Evolutionary conservation across 1,140 invertebrate genomes (phyloP).

Genomic region (Trichonephila clavata): DNA sequence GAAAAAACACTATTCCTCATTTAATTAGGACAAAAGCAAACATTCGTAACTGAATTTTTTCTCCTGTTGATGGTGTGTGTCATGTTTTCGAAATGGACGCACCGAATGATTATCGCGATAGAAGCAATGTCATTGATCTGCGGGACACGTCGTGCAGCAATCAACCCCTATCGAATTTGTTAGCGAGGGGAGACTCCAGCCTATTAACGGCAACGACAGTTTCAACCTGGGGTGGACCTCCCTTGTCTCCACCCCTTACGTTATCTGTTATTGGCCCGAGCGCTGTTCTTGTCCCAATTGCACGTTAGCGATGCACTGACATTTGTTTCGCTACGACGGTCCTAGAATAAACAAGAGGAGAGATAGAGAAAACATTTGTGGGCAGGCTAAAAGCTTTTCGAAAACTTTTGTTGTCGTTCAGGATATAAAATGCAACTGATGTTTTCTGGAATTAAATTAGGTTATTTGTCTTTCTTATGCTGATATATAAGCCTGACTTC

Average conservation of each 20-base stretch:
- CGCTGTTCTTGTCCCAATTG: conserved; percentile 27
- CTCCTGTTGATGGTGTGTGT: neutral
- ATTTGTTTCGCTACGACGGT: neutral
- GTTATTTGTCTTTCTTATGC: too few species aligned
- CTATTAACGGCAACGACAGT: conserved; percentile 43
- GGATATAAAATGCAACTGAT: too few species aligned
- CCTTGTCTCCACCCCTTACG: neutral
- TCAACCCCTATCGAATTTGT: conserved; percentile 63
- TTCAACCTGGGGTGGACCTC: neutral
- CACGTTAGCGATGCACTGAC: conserved; percentile 25
- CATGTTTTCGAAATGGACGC: neutral
- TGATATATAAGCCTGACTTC: too few species aligned
- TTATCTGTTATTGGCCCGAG: conserved; percentile 18
- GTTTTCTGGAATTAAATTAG: too few species aligned
- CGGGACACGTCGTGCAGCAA: conserved; percentile 25
- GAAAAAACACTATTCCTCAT: neutral
- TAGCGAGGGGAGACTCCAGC: neutral
- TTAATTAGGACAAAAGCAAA: neutral
- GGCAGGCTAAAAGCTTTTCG: neutral
- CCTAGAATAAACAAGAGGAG: neutral
- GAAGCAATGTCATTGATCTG: neutral
- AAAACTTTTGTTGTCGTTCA: too few species aligned
- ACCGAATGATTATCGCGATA: neutral
- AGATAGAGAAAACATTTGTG: neutral
- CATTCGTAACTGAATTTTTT: neutral